Percentiles rank a stretch among this genome's conserved stretches.
Evolutionary conservation across 92 coral and sea anemone genomes (phyloP).

Genomic region (Epizoanthus ramosus): DNA sequence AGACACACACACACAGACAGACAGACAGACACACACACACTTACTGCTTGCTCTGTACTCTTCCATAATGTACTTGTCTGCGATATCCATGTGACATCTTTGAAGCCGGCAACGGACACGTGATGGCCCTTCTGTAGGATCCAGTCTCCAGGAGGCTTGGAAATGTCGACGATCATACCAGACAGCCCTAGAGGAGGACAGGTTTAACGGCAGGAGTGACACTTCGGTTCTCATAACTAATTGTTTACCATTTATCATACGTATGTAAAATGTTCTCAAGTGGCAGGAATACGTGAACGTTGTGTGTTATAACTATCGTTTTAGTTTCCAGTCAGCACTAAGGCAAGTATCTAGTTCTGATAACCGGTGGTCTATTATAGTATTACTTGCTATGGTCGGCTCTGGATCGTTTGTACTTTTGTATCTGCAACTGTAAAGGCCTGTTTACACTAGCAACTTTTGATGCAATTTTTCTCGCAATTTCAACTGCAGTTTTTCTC

Average conservation of each 20-base stretch:
- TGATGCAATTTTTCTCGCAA: too few relatives aligned
- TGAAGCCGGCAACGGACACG: constrained; percentile 96
- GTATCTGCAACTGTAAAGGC: too few relatives aligned
- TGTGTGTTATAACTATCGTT: too few relatives aligned
- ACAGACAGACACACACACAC: constrained; percentile 8
- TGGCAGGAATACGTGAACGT: too few relatives aligned
- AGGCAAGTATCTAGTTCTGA: too few relatives aligned
- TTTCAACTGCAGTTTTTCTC: too few relatives aligned
- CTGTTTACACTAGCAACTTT: too few relatives aligned
- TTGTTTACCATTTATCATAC: not conserved
- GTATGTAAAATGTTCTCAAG: not conserved
- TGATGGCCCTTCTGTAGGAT: constrained; percentile 96
- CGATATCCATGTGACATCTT: constrained; percentile 88
- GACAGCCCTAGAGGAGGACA: constrained; percentile 65
- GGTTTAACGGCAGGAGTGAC: not conserved
- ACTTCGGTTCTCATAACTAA: too few relatives aligned
- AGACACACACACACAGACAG: not conserved
- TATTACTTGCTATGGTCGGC: too few relatives aligned
- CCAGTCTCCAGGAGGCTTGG: constrained; percentile 94
- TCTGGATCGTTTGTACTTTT: too few relatives aligned
- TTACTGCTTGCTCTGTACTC: constrained; percentile 76
- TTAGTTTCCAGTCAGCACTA: too few relatives aligned
- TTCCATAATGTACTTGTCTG: constrained; percentile 78
- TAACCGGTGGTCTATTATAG: too few relatives aligned
- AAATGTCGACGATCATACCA: constrained; percentile 91